Evolutionary conservation across 2,113 vertebrate genomes (phyloP).

Genomic region (Felis chaus): DNA sequence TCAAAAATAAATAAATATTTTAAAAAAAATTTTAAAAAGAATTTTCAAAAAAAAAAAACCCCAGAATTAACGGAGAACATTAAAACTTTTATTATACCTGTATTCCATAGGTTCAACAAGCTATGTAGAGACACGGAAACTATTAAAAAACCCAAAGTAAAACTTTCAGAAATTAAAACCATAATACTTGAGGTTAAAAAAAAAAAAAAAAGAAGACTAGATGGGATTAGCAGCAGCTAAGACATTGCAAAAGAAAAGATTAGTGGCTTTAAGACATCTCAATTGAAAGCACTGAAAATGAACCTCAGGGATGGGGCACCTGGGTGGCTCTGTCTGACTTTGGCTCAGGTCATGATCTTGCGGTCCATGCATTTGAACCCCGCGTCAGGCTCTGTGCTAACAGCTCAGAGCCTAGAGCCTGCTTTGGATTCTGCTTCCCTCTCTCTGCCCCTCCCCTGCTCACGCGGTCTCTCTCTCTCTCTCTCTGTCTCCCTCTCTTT

Average conservation of each 20-base stretch:
- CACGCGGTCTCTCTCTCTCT: no score
- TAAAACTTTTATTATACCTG: neutral
- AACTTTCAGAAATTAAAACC: neutral
- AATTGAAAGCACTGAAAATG: neutral
- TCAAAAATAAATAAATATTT: no score
- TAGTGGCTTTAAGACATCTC: neutral
- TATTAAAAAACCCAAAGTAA: neutral
- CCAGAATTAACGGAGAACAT: neutral
- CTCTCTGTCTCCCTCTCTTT: no score
- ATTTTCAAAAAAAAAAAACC: no score
- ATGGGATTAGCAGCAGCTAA: neutral
- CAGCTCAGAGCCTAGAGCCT: no score
- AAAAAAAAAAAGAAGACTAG: neutral
- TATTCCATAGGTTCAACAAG: neutral
- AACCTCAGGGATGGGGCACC: neutral
- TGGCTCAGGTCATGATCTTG: no score
- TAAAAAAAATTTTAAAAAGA: fast-evolving
- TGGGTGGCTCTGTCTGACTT: no score
- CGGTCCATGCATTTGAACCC: no score
- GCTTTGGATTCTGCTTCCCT: no score
- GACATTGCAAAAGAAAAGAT: neutral
- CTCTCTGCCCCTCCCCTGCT: no score
- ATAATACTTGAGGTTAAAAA: neutral
- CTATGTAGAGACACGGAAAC: neutral
- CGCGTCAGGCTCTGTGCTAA: no score